Evolutionary conservation across 35 echinoderm and acorn worm genomes (phyloP).

Genomic region (Heliocidaris tuberculata): DNA sequence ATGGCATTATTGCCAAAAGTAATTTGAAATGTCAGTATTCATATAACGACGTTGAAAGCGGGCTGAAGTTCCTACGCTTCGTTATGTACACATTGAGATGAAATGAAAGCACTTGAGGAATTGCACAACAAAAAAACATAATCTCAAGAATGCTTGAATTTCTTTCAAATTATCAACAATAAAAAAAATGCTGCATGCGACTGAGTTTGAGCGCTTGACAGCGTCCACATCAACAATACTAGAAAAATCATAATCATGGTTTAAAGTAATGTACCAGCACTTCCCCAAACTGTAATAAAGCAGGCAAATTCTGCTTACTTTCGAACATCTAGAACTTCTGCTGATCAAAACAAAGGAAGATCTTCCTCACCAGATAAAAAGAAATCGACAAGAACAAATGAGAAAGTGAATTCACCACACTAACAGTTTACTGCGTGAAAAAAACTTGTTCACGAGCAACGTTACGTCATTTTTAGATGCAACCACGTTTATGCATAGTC

Average conservation of each 20-base stretch:
- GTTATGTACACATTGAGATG: background rate
- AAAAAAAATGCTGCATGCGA: background rate
- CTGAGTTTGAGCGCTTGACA: background rate
- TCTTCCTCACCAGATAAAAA: background rate
- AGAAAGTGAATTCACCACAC: background rate
- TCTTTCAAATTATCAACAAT: too few species aligned
- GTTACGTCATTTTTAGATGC: conserved; percentile 17
- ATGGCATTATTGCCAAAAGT: background rate
- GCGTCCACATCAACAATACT: background rate
- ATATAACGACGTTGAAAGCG: background rate
- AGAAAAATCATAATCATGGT: background rate
- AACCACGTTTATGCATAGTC: conserved; percentile 16
- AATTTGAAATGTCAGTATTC: background rate
- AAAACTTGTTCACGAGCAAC: background rate
- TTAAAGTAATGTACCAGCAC: background rate
- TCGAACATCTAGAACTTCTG: background rate
- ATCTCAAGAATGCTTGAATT: too few species aligned
- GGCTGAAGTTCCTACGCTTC: background rate
- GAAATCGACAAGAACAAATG: background rate
- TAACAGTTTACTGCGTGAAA: background rate
- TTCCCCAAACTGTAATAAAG: background rate
- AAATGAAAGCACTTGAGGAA: conserved; percentile 39
- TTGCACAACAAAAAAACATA: conserved; percentile 14
- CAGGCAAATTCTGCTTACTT: background rate
- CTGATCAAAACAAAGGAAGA: background rate